Evolutionary conservation across 2,113 vertebrate species (phyloP).

Genomic region (Callopanchax toddi): DNA sequence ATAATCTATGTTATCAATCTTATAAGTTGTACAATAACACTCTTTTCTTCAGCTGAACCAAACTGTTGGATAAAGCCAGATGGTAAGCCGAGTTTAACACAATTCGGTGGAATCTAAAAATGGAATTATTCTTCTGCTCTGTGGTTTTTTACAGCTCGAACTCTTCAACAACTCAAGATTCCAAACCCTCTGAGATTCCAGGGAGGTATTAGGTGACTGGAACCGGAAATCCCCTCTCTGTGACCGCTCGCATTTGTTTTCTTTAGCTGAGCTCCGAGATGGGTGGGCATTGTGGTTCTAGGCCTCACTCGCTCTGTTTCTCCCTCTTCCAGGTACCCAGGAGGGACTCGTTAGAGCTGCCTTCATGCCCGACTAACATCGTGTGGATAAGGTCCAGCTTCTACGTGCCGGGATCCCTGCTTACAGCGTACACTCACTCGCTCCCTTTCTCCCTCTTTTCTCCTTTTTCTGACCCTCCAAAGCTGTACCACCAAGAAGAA

Average conservation of each 20-base stretch:
- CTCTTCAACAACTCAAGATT: conserved; percentile 59
- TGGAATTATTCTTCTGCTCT: conserved; percentile 47
- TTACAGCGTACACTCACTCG: conserved; percentile 65
- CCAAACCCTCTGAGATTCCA: conserved; percentile 70
- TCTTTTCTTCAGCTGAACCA: conserved; percentile 51
- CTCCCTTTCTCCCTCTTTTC: conserved; percentile 36
- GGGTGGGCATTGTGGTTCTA: conserved; percentile 72
- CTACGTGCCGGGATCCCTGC: conserved; percentile 59
- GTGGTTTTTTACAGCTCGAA: conserved; percentile 44
- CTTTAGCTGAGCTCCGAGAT: conserved; percentile 68
- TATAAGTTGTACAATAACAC: conserved; percentile 43
- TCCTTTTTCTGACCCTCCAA: conserved; percentile 58
- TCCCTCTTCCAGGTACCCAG: conserved; percentile 71
- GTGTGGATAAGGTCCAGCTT: conserved; percentile 64
- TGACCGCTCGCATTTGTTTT: conserved; percentile 74
- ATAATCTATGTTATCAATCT: conserved; percentile 45
- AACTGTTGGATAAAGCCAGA: conserved; percentile 18
- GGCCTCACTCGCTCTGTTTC: conserved; percentile 63
- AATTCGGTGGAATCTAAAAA: conserved; percentile 59
- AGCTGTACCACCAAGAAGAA: conserved; percentile 56
- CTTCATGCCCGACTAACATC: conserved; percentile 73
- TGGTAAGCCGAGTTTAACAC: conserved; percentile 49
- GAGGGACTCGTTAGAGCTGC: conserved; percentile 66
- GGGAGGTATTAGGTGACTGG: conserved; percentile 72
- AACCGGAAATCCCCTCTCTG: conserved; percentile 76